Conservation (phyloP, 2,113 vertebrate species). For the Zosterops borbonicus region DNA sequence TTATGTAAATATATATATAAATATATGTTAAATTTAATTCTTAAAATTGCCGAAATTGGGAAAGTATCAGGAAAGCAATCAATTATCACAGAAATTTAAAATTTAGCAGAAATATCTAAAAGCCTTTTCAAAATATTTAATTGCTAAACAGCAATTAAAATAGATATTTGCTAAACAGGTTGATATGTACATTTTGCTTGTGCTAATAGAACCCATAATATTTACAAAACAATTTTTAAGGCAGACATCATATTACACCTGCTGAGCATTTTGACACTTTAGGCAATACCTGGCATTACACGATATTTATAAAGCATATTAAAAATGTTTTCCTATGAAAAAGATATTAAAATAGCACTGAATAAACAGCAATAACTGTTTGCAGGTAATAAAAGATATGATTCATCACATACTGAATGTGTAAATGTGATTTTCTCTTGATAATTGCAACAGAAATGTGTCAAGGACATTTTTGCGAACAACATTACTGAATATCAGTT, state of each 20-base stretch:
- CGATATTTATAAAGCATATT: background rate
- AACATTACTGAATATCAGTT: background rate
- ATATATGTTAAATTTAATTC: background rate
- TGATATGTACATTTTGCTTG: background rate
- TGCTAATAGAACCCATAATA: background rate
- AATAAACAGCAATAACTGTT: background rate
- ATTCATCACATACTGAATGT: background rate
- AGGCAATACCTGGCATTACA: background rate
- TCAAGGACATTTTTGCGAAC: background rate
- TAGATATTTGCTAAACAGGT: background rate
- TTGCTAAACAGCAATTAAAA: background rate
- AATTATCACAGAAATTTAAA: background rate
- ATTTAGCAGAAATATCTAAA: background rate
- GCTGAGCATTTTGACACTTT: background rate
- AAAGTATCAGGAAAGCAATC: background rate
- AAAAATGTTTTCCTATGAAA: background rate
- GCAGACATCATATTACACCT: background rate
- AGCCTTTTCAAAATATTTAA: background rate
- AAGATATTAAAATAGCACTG: background rate
- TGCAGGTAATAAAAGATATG: background rate
- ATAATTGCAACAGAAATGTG: background rate
- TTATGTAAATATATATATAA: background rate
- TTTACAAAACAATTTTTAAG: background rate
- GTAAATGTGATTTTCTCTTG: background rate
- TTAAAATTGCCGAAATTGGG: background rate